Evolutionary conservation across 30 jellyfish, hydroid and myxozoan species (phyloP), one percentile per base, ranked within the genome.

Genomic region (Turritopsis rubra): DNA sequence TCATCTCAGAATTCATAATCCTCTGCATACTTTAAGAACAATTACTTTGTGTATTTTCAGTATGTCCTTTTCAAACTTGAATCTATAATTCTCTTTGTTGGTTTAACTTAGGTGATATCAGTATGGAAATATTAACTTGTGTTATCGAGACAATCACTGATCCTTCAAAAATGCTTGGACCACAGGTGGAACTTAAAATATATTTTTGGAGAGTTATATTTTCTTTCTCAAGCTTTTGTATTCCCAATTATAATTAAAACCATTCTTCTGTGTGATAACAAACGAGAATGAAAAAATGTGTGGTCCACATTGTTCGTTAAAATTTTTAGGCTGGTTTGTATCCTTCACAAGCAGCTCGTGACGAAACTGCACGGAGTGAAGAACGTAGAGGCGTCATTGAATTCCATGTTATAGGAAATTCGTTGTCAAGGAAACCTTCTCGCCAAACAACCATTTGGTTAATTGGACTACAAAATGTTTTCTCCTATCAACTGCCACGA

Each of bases 371-470:
- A 0, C 85, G 98, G 19, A 92, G 98, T 76, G 98, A 92, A 54
- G 98, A 92, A 79, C 52, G 98, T 23, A 72, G 98, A 52, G 98
- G 98, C n/a, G 75, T 92, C 0, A 92, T 92, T 21, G 98, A 92
- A 70, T 92, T 92, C 41, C 98, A 88, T 52, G 98, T 92, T 27
- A 86, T 92, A 54, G 98, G 98, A 1, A 92, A 92, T 65, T 82
- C 98, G 20, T 84, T 92, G 77, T 81, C 89, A 52, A 74, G 78
- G 79, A 92, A 92, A 31, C 98, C 98, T 21, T 53, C 98, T 31
- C 85, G 98, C 25, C 98, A 92, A 84, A 92, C 98, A 19, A 85
- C 88, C 83, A 92, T 92, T 83, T 92, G 98, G 98, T 84, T 92
- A 54, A 84, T 92, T 28, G 98, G 98, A 1, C 72, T 92, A 28